Base-by-base conservation (phyloP, 2,888 invertebrate species). In the Schrankia costaestrigalis region DNA sequence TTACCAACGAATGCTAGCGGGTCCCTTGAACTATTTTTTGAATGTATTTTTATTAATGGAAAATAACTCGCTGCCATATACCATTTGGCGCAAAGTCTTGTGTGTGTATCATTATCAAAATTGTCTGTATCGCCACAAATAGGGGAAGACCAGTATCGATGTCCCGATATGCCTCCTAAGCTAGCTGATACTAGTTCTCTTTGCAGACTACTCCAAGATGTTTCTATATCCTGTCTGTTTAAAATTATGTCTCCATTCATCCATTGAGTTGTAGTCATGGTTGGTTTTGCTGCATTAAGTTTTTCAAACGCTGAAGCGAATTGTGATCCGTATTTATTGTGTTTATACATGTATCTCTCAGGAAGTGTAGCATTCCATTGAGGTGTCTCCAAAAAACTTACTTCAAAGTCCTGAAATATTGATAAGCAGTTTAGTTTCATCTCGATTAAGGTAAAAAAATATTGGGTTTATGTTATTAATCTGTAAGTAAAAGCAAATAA, bases 71-170 rank as follows among this genome's bases (percentile, higher is more conserved):
- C 91, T 3, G 92, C 86, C 67, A 92, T 87, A 45, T 92, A 91
- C 94, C 94, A 94, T 46, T 91, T 86, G 0, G 92, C 67, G 46
- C 94, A 94, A 3, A 92, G 63, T 8, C 70, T 70, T 8, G 80
- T 76, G 29, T 89, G 87, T 2, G 60, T 56, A 1, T 56, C 54
- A 0, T 43, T 51, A 25, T 87, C 58, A 34, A 75, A 92, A 27
- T 66, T 44, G 13, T 71, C 66, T 0, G 83, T 87, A 34, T 90
- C 90, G 0, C 91, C 91, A 48, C 91, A 91, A 17, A 91, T 72
- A 0, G 91, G 91, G 0, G 88, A 67, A 3, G 89, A 84, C 68
- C 90, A 83, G 3, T 89, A 59, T 71, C 82, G 78, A 17, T 83
- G 75, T 0, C 89, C 90, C 26, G 89, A 84, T 26, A 89, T 54